These are phyloP conservation scores for Magallana gigas DNA, from an alignment of 1,140 invertebrate species.

Conservation along the genomic window DNA sequence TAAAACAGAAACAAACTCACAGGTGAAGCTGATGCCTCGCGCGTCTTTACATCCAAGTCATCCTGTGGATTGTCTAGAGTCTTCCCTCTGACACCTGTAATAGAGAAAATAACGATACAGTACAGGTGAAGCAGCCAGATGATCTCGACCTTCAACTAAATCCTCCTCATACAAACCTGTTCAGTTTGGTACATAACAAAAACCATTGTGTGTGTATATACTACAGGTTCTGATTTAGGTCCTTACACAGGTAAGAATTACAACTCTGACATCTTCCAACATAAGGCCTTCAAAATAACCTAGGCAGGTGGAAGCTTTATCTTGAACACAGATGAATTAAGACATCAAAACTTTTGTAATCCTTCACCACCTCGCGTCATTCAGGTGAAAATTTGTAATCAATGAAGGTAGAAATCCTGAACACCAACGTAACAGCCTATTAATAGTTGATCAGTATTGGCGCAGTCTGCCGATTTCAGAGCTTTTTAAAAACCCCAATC, in stretches of 20 bases:
- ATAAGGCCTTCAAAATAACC: not conserved
- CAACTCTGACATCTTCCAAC: not conserved
- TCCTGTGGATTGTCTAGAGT: not conserved
- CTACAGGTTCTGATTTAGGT: not conserved
- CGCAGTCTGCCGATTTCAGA: constrained; percentile 15
- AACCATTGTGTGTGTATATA: not conserved
- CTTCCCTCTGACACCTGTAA: not conserved
- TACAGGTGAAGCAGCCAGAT: not conserved
- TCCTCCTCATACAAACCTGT: constrained; percentile 1
- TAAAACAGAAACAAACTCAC: not conserved
- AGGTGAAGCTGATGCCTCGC: constrained; percentile 6
- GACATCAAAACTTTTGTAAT: constrained; percentile 4
- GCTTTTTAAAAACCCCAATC: constrained; percentile 9
- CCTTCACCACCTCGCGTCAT: not conserved
- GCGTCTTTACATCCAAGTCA: constrained; percentile 5
- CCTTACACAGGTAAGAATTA: not conserved
- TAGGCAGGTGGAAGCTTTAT: not conserved
- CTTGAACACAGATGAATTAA: not conserved
- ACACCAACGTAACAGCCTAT: not conserved
- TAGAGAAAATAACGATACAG: not conserved
- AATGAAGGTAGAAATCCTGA: not conserved
- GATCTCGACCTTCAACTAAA: not conserved
- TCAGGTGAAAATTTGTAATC: constrained; percentile 6
- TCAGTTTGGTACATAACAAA: not conserved
- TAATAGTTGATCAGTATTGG: constrained; percentile 17